Conservation (phyloP, 2,797 vertebrate species). For the Anguilla pacifica region DNA sequence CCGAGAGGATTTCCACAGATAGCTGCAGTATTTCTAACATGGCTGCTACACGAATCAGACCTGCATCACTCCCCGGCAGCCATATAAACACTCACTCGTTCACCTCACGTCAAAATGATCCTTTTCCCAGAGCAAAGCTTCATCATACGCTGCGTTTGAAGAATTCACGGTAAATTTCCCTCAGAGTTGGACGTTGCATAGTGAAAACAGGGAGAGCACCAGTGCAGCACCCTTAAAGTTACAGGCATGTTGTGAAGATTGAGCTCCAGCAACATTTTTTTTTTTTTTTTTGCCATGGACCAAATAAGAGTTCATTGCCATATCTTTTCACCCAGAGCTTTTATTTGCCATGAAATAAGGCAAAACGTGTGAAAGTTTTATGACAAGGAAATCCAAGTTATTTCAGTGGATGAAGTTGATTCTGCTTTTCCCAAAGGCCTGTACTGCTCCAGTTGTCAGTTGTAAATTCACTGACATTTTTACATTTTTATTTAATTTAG, state of each 20-base stretch:
- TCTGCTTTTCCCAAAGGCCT: background rate
- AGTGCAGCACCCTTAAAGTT: slow-evolving; percentile 11
- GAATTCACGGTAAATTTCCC: slow-evolving; percentile 52
- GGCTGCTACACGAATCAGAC: background rate
- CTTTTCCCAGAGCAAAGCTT: slow-evolving; percentile 32
- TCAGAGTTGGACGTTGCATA: slow-evolving; percentile 36
- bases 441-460: background rate
- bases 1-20: background rate
- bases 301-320: slow-evolving; percentile 15
- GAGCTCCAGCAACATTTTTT: background rate
- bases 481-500: background rate
- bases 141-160: slow-evolving; percentile 59
- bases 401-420: background rate
- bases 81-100: background rate
- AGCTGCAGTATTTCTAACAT: background rate
- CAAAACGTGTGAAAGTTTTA: background rate
- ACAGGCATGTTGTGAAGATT: background rate
- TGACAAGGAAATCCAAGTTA: background rate
- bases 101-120: slow-evolving; percentile 47
- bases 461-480: background rate
- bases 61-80: background rate
- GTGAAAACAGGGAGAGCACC: slow-evolving; percentile 43
- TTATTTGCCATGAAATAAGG: background rate
- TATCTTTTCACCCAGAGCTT: slow-evolving; percentile 20
- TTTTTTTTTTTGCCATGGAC: background rate